Conservation (phyloP, 2,888 invertebrate genomes). For the Glyphotaelius pellucidus region DNA sequence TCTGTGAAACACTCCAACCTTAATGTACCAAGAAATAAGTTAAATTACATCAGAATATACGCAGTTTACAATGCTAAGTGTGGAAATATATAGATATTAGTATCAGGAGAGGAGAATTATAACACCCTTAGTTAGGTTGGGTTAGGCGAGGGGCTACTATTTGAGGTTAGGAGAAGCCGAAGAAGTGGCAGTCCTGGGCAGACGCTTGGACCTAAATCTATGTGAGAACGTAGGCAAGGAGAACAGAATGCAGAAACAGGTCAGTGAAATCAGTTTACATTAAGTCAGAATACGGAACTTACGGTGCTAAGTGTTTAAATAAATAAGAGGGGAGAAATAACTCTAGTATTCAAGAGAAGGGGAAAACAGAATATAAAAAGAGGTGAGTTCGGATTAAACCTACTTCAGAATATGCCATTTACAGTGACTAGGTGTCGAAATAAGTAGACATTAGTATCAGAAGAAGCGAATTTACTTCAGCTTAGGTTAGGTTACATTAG, state of each 20-base stretch:
- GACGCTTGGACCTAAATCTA: slow-evolving; percentile 14
- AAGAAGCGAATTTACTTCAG: no score
- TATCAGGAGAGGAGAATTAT: not conserved
- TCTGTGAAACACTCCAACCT: no score
- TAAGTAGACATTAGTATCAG: no score
- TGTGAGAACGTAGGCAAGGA: not conserved
- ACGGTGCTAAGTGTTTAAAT: not conserved
- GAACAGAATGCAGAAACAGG: not conserved
- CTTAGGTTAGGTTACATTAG: not conserved
- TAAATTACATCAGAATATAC: not conserved
- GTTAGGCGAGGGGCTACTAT: not conserved
- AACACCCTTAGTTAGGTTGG: not conserved
- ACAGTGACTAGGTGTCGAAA: no score
- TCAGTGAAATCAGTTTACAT: not conserved
- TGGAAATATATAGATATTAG: not conserved
- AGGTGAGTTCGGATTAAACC: not conserved
- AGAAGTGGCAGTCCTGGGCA: slow-evolving; percentile 15
- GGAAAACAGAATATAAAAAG: not conserved
- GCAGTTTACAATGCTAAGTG: not conserved
- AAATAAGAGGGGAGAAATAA: not conserved
- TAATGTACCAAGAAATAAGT: not conserved
- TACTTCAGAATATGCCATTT: no score
- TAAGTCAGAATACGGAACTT: not conserved
- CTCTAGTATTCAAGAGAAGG: not conserved
- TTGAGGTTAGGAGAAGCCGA: slow-evolving; percentile 24